Conservation (phyloP, 2,888 invertebrate genomes). For the Oxystoma pomonae region DNA sequence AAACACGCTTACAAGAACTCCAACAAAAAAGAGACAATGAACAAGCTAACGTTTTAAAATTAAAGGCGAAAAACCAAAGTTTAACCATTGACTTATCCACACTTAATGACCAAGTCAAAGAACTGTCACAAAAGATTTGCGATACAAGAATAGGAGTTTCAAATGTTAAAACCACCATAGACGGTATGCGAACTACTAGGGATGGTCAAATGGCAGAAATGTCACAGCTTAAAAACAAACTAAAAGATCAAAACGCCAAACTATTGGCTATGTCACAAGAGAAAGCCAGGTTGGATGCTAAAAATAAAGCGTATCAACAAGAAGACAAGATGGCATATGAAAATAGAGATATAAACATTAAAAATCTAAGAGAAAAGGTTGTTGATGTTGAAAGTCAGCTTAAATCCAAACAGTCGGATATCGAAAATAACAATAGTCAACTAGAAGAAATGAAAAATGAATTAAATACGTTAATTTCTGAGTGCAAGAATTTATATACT, state of each 20-base stretch:
- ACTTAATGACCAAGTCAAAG: conserved; percentile 58
- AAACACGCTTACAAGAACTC: conserved; percentile 77
- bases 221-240: conserved; percentile 73
- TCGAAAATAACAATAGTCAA: conserved; percentile 75
- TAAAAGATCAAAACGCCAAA: conserved; percentile 82
- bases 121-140: conserved; percentile 75
- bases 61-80: conserved; percentile 85
- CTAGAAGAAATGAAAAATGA: conserved; percentile 68
- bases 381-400: conserved; percentile 75
- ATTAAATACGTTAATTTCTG: conserved; percentile 61
- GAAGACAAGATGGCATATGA: conserved; percentile 58
- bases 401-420: conserved; percentile 72
- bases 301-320: conserved; percentile 47
- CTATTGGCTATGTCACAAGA: conserved; percentile 78
- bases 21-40: conserved; percentile 82
- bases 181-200: conserved; percentile 89
- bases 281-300: conserved; percentile 71
- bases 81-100: conserved; percentile 74
- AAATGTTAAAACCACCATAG: conserved; percentile 91
- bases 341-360: conserved; percentile 62
- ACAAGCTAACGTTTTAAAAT: conserved; percentile 75
- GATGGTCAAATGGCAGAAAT: conserved; percentile 87
- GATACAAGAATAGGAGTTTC: conserved; percentile 76
- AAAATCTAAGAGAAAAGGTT: conserved; percentile 61
- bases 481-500: conserved; percentile 64